Evolutionary conservation across 2,113 vertebrate species (phyloP), one percentile per base, ranked within the genome.

Genomic region (Brachyistius frenatus): DNA sequence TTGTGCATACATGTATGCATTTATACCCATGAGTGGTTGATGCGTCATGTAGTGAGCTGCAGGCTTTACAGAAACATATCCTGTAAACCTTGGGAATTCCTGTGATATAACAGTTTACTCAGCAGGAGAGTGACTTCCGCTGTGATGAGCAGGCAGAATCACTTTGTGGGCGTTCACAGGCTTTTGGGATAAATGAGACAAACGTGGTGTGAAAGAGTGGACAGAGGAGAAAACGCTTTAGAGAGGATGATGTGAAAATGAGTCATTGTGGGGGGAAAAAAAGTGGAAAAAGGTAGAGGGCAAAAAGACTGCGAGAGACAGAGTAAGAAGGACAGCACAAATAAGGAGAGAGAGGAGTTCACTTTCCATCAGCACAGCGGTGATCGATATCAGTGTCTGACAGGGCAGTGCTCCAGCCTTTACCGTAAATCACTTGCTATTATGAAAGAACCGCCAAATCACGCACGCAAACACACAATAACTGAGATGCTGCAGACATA

Each of bases 351-450:
- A 66, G 74, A 85, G 78, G 60, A 65, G 78, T 77, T 90, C 23
- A 78, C 73, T 92, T 91, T 89, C 89, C 86, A 90, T 91, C 85
- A 87, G 81, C 64, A 69, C 64, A 36, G 36, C 74, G 76, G 86
- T 88, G 89, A 93, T 93, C 93, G 84, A 92, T 93, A 93, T 80
- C 60, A 58, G 74, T 66, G 89, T 91, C 87, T 92, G 86, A 93
- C 89, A 78, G 70, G 68, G 75, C 76, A 84, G 84, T 33, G 78
- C 83, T 86, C 60, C 39, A 66, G 87, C 84, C 84, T 85, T 86
- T 88, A 85, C 78, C 5, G 76, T 90, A 88, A 89, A 92, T 91
- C 90, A 84, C 78, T 83, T 77, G 54, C 77, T 72, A 85, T 86
- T 88, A 89, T 87, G 78, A 90, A 75, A 68, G 69, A 63, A 52